Evolutionary conservation across 2,797 vertebrate species (phyloP).

Genomic region (Australoheros facetus): DNA sequence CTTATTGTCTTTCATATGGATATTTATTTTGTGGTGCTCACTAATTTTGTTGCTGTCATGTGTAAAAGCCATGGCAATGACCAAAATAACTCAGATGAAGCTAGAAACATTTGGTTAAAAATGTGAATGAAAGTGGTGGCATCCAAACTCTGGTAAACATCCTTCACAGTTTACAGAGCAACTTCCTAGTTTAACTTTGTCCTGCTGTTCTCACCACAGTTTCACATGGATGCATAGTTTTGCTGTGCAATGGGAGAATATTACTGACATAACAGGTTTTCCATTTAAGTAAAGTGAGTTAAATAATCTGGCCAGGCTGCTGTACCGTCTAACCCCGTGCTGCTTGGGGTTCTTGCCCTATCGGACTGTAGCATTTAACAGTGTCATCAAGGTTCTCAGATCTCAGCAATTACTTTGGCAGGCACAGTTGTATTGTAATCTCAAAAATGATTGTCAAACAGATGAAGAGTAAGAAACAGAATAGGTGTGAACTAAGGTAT

Average conservation of each 20-base stretch:
- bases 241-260: background rate
- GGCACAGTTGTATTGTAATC: background rate
- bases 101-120: background rate
- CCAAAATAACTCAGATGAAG: background rate
- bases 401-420: background rate
- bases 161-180: background rate
- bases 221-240: background rate
- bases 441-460: background rate
- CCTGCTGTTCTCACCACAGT: background rate
- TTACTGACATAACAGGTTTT: background rate
- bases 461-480: background rate
- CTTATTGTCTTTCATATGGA: background rate
- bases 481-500: background rate
- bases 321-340: background rate
- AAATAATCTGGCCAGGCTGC: background rate
- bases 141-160: background rate
- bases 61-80: background rate
- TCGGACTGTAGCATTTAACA: background rate
- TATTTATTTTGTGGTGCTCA: background rate
- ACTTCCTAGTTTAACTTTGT: constrained; percentile 4
- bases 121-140: background rate
- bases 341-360: background rate
- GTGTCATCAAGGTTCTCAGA: background rate
- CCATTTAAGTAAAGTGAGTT: background rate
- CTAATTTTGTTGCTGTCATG: background rate